Percentiles rank a stretch among this genome's conserved stretches.
Evolutionary conservation across 2,888 invertebrate species (phyloP).

Genomic region (Aleiodes alternator): DNA sequence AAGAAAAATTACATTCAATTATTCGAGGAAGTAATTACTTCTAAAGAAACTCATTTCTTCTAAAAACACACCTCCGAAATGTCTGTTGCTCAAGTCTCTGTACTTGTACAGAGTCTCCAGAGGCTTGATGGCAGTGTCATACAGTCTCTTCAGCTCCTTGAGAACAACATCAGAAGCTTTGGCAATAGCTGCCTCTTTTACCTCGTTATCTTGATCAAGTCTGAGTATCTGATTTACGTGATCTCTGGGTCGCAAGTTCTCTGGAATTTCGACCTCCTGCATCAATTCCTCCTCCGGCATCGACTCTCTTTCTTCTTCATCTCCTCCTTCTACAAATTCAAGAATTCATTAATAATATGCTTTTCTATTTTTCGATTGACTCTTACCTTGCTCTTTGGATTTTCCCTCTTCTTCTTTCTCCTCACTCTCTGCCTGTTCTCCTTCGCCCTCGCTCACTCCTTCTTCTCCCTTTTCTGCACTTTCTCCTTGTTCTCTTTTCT

Average conservation of each 20-base stretch:
- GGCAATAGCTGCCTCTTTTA: conserved; percentile 83
- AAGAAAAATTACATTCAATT: background rate
- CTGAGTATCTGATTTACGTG: conserved; percentile 89
- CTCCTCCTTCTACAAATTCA: conserved; percentile 45
- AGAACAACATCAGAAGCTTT: conserved; percentile 87
- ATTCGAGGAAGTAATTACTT: no score
- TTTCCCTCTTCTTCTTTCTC: conserved; percentile 55
- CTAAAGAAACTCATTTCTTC: no score
- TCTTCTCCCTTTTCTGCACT: conserved; percentile 49
- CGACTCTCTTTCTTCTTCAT: conserved; percentile 62
- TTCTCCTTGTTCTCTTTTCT: conserved; percentile 53
- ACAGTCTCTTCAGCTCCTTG: conserved; percentile 89
- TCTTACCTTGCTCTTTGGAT: conserved; percentile 53
- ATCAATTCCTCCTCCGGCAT: conserved; percentile 78
- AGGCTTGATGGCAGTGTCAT: conserved; percentile 92
- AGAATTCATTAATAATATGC: background rate
- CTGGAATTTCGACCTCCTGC: conserved; percentile 85
- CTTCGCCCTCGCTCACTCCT: conserved; percentile 47
- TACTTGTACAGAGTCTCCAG: conserved; percentile 94
- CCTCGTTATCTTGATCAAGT: conserved; percentile 85
- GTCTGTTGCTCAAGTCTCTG: conserved; percentile 92
- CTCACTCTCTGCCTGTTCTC: conserved; percentile 48
- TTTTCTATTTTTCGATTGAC: conserved; percentile 51
- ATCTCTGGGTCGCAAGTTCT: conserved; percentile 85
- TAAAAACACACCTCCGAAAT: conserved; percentile 82